phyloP scores from a whole-genome alignment of 2,113 vertebrate genomes.

The Bubo blakistoni region DNA sequence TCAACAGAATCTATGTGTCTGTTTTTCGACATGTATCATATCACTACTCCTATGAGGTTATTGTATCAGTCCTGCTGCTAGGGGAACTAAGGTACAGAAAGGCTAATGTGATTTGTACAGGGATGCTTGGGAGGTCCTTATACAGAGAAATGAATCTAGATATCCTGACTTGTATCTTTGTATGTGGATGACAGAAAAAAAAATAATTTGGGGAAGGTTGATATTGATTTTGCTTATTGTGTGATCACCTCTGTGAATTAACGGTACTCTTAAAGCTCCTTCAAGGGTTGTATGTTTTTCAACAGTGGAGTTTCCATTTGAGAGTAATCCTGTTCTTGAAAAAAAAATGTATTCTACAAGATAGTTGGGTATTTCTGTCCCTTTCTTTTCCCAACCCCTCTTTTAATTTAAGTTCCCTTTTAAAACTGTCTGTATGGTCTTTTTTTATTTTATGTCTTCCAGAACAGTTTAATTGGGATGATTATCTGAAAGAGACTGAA shows the following conservation, averaged over 20 bases:
- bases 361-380: not conserved
- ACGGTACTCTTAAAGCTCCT: not conserved
- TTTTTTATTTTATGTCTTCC: constrained; percentile 36
- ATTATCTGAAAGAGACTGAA: constrained; percentile 90
- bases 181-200: not conserved
- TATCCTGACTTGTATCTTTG: not conserved
- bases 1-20: not conserved
- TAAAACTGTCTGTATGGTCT: not conserved
- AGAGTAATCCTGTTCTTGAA: not conserved
- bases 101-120: not conserved
- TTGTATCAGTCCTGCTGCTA: not conserved
- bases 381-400: not conserved
- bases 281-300: not conserved
- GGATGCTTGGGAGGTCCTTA: not conserved
- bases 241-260: not conserved
- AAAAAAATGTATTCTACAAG: not conserved
- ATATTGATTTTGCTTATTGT: not conserved
- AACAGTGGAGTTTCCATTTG: not conserved
- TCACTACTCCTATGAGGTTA: not conserved
- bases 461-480: constrained; percentile 91
- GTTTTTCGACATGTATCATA: not conserved
- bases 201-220: not conserved
- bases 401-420: not conserved
- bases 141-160: not conserved
- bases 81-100: not conserved